phyloP scores from a whole-genome alignment of 1,140 invertebrate species.

The Hylaeus volcanicus region DNA sequence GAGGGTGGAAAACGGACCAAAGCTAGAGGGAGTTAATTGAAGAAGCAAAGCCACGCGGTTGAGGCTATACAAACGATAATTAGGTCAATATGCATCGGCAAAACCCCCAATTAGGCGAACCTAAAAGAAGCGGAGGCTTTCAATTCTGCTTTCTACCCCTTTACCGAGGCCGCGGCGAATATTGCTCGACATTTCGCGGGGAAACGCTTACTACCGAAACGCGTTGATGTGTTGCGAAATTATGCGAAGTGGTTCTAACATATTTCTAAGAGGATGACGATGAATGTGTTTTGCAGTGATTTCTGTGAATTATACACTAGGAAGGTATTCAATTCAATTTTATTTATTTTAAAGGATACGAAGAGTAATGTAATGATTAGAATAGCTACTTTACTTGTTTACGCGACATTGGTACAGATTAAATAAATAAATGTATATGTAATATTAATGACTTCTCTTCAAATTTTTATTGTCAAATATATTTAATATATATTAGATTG shows the following conservation, averaged over 20 bases:
- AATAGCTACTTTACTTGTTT: too few relatives aligned
- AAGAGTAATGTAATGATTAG: too few relatives aligned
- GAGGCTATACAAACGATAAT: conserved; percentile 16
- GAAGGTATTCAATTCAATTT: too few relatives aligned
- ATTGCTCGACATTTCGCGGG: not conserved
- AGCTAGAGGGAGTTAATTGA: conserved; percentile 10
- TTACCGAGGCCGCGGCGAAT: not conserved
- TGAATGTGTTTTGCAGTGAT: too few relatives aligned
- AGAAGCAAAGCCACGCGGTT: not conserved
- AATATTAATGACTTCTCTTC: too few relatives aligned
- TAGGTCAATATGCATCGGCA: conserved; percentile 27
- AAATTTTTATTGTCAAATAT: too few relatives aligned
- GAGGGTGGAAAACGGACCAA: not conserved
- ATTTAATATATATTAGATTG: too few relatives aligned
- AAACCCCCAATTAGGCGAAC: conserved; percentile 13
- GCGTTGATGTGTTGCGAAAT: not conserved
- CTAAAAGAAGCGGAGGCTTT: not conserved
- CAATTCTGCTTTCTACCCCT: not conserved
- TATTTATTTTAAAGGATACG: too few relatives aligned
- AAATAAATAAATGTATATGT: too few relatives aligned
- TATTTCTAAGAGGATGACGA: too few relatives aligned
- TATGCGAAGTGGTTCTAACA: not conserved
- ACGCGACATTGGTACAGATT: too few relatives aligned
- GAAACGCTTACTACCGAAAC: not conserved
- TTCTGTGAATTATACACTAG: too few relatives aligned